Evolutionary conservation across 2,888 invertebrate genomes (phyloP).

Genomic region (Teleogryllus oceanicus): DNA sequence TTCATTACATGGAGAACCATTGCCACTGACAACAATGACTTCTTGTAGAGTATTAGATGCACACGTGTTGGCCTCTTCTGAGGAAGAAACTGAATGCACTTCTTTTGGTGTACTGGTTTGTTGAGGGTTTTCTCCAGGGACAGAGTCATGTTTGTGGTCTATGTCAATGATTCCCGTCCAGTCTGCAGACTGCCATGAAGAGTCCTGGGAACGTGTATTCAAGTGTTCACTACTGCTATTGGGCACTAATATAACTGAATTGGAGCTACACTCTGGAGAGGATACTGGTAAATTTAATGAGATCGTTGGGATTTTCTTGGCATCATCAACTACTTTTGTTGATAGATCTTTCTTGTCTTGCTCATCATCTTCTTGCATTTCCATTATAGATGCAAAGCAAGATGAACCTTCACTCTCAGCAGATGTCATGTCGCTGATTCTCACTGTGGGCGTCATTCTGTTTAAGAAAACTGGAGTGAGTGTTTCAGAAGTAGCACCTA

Average conservation of each 20-base stretch:
- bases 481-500: not conserved
- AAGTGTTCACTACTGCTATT: not conserved
- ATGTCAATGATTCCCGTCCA: not conserved
- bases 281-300: not conserved
- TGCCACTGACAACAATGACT: not conserved
- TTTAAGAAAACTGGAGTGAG: not conserved
- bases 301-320: not conserved
- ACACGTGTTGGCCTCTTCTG: not conserved
- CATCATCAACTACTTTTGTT: not conserved
- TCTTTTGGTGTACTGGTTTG: not conserved
- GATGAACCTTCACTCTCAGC: not conserved
- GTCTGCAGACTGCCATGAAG: conserved; percentile 1
- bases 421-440: not conserved
- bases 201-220: conserved; percentile 18
- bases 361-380: not conserved
- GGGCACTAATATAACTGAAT: not conserved
- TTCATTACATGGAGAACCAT: not conserved
- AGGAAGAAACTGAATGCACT: not conserved
- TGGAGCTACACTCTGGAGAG: not conserved
- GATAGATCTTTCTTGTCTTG: not conserved
- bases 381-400: conserved; percentile 1
- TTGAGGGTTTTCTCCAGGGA: not conserved
- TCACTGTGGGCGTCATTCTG: not conserved
- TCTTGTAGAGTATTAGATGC: not conserved
- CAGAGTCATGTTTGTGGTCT: not conserved